Conservation (phyloP, 1,140 invertebrate genomes). For the Olivierus martensii region DNA sequence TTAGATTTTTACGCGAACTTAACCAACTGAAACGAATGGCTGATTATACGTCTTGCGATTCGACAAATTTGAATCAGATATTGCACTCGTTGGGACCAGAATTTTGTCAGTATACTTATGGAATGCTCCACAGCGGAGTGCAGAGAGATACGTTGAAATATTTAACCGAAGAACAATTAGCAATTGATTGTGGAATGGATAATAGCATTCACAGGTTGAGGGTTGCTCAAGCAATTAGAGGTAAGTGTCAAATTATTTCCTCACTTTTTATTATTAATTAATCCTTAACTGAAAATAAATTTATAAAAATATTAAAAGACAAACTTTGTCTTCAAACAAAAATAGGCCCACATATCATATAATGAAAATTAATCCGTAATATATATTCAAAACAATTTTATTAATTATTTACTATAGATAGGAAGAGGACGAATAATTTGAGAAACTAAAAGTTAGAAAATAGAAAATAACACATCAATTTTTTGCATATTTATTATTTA, state of each 20-base stretch:
- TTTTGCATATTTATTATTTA: too few species aligned
- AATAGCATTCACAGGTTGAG: constrained; percentile 89
- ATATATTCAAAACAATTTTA: too few species aligned
- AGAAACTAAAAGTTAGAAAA: too few species aligned
- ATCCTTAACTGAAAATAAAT: too few species aligned
- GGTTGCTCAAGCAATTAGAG: constrained; percentile 75
- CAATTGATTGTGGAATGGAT: constrained; percentile 72
- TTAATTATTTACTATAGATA: too few species aligned
- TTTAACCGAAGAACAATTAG: constrained; percentile 78
- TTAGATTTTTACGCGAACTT: constrained; percentile 81
- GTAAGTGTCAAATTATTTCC: constrained; percentile 41
- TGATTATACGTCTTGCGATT: constrained; percentile 90
- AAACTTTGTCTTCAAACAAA: too few species aligned
- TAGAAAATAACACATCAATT: too few species aligned
- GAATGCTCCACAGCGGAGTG: constrained; percentile 87
- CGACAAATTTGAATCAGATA: constrained; percentile 79
- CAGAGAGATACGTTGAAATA: constrained; percentile 58
- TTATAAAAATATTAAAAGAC: too few species aligned
- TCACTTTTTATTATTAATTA: too few species aligned
- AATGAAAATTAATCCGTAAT: too few species aligned
- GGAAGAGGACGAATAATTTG: too few species aligned
- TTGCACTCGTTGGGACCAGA: constrained; percentile 73
- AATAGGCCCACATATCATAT: too few species aligned
- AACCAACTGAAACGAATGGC: constrained; percentile 91
- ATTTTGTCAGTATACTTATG: constrained; percentile 92